These are phyloP conservation scores for Tenualosa ilisha DNA, from an alignment of 2,797 vertebrate genomes.

Conservation along the genomic window DNA sequence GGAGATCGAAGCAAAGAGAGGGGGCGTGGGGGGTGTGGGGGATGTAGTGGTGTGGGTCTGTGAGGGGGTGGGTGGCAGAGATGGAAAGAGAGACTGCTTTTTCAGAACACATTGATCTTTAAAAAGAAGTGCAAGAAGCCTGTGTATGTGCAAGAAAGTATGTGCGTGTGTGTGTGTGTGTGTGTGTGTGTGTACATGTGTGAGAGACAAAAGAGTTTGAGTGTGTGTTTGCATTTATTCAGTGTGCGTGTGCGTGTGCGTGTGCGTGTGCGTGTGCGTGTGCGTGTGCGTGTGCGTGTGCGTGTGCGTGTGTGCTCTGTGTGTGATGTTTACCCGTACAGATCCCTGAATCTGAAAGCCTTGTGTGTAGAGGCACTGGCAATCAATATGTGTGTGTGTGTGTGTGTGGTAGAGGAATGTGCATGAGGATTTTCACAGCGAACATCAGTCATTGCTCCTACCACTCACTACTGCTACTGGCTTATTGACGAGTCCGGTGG, in stretches of 20 bases:
- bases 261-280: too few relatives aligned
- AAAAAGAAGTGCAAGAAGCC: conserved; percentile 1
- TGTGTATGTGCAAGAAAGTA: neutral
- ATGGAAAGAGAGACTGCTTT: neutral
- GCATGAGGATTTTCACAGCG: conserved; percentile 39
- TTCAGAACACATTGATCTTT: conserved; percentile 1
- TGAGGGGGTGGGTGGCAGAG: neutral
- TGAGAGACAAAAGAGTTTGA: neutral
- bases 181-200: neutral
- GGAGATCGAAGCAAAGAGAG: conserved; percentile 27
- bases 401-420: conserved; percentile 27
- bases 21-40: too few relatives aligned
- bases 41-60: neutral
- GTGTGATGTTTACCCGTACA: conserved; percentile 23
- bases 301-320: neutral
- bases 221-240: neutral
- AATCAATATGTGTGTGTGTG: conserved; percentile 47
- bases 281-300: neutral
- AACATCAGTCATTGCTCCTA: conserved; percentile 44
- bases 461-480: conserved; percentile 36
- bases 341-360: conserved; percentile 44
- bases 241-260: conserved; percentile 24
- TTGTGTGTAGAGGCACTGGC: conserved; percentile 43
- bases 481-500: conserved; percentile 37
- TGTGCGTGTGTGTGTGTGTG: neutral